Percentiles rank a stretch among this genome's conserved stretches.
phyloP scores from a whole-genome alignment of 2,888 invertebrate genomes.

The Boloria selene region DNA sequence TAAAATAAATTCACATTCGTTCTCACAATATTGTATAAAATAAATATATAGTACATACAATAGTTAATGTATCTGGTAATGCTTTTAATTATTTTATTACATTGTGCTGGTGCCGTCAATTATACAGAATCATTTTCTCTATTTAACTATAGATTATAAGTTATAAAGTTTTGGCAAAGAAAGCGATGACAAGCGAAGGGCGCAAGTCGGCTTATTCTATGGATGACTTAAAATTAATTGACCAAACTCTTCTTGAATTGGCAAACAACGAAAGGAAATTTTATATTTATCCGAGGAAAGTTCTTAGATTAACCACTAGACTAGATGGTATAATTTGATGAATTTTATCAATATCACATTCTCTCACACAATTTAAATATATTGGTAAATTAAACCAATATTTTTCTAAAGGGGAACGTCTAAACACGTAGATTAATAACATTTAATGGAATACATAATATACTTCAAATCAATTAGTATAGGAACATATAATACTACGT shows the following conservation, averaged over 20 bases:
- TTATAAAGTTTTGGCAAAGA: constrained; percentile 63
- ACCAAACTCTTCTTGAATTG: constrained; percentile 67
- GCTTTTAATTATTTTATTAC: constrained; percentile 49
- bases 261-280: constrained; percentile 54
- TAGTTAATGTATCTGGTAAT: constrained; percentile 46
- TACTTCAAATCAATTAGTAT: constrained; percentile 53
- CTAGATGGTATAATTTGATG: constrained; percentile 67
- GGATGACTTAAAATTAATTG: constrained; percentile 81
- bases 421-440: constrained; percentile 57
- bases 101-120: constrained; percentile 75
- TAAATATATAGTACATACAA: constrained; percentile 56
- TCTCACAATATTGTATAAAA: constrained; percentile 57
- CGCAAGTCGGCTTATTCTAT: constrained; percentile 67
- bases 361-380: constrained; percentile 65
- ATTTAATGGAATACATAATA: constrained; percentile 46
- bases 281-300: constrained; percentile 46
- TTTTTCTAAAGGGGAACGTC: constrained; percentile 63
- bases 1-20: constrained; percentile 59
- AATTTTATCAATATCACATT: constrained; percentile 63
- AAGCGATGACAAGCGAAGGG: constrained; percentile 64
- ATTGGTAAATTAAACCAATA: constrained; percentile 53
- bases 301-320: constrained; percentile 56
- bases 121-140: constrained; percentile 54
- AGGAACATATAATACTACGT: constrained; percentile 70
- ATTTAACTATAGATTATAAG: constrained; percentile 54